A percentile compares a stretch with the other conserved stretches of the same genome.
phyloP scores from a whole-genome alignment of 2,113 vertebrate species.

The Silurus asotus region DNA sequence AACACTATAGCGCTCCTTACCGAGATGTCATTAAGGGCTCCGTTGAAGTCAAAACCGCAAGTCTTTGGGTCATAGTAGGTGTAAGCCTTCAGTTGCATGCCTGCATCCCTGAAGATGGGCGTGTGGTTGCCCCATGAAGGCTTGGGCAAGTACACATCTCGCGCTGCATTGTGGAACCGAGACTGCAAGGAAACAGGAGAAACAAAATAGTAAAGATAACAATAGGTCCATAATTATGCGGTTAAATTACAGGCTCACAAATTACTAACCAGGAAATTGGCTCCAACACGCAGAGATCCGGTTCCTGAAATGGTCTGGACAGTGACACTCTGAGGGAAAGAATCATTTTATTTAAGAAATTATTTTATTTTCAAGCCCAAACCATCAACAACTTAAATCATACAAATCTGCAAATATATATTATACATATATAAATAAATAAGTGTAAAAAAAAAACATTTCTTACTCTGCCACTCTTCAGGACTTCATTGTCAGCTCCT shows the following conservation, averaged over 20 bases:
- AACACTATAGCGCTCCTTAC: slow-evolving; percentile 71
- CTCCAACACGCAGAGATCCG: slow-evolving; percentile 89
- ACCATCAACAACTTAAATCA: not conserved
- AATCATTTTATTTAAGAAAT: too few relatives aligned
- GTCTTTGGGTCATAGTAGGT: slow-evolving; percentile 93
- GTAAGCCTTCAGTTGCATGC: slow-evolving; percentile 90
- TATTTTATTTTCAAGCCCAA: not conserved
- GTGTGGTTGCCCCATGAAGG: slow-evolving; percentile 98
- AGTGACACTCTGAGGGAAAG: slow-evolving; percentile 80
- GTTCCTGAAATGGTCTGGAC: slow-evolving; percentile 97
- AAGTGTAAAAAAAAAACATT: not conserved
- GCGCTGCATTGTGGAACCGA: slow-evolving; percentile 85
- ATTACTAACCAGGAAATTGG: slow-evolving; percentile 86
- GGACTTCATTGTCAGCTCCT: slow-evolving; percentile 77
- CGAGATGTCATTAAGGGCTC: slow-evolving; percentile 91
- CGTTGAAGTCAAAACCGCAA: slow-evolving; percentile 91
- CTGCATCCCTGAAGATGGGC: slow-evolving; percentile 94
- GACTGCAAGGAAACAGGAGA: slow-evolving; percentile 70
- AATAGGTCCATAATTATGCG: not conserved
- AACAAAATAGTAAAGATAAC: not conserved
- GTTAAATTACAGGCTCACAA: not conserved
- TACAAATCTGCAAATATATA: not conserved
- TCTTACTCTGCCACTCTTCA: slow-evolving; percentile 89
- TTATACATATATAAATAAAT: too few relatives aligned
- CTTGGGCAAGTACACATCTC: slow-evolving; percentile 91